Evolutionary conservation across 2,797 vertebrate species (phyloP).

Genomic region (Danio aesculapii): DNA sequence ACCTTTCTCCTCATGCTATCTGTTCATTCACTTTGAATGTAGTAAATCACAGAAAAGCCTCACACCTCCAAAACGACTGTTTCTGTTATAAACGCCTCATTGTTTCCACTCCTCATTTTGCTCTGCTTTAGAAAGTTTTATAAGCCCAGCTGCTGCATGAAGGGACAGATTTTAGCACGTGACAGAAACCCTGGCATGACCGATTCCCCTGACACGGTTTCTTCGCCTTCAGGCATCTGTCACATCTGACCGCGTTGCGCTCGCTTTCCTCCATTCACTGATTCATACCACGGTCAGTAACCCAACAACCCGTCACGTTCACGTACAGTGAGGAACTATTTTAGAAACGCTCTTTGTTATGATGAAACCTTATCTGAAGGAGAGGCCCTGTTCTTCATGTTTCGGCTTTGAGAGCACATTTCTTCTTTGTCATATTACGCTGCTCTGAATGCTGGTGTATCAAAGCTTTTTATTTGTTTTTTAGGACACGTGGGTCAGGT

Average conservation of each 20-base stretch:
- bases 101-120: constrained; percentile 1
- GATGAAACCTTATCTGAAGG: constrained; percentile 54
- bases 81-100: constrained; percentile 2
- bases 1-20: neutral
- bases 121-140: constrained; percentile 11
- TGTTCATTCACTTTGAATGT: constrained; percentile 1
- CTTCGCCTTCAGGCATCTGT: constrained; percentile 45
- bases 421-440: constrained; percentile 12
- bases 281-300: constrained; percentile 47
- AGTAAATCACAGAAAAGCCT: neutral
- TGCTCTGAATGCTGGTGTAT: neutral
- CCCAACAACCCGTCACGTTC: constrained; percentile 49
- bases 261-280: constrained; percentile 42
- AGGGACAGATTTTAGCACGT: neutral
- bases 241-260: constrained; percentile 15
- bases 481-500: neutral
- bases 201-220: constrained; percentile 22
- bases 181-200: constrained; percentile 10
- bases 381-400: constrained; percentile 21
- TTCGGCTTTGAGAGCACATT: constrained; percentile 15
- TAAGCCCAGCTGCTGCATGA: neutral
- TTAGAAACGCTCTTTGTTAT: constrained; percentile 38
- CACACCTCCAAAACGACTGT: neutral
- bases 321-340: constrained; percentile 50
- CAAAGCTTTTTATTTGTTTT: constrained; percentile 2